These are phyloP conservation scores for Gisinianus flammeolus DNA, from an alignment of 2,888 invertebrate species.

Conservation along the genomic window DNA sequence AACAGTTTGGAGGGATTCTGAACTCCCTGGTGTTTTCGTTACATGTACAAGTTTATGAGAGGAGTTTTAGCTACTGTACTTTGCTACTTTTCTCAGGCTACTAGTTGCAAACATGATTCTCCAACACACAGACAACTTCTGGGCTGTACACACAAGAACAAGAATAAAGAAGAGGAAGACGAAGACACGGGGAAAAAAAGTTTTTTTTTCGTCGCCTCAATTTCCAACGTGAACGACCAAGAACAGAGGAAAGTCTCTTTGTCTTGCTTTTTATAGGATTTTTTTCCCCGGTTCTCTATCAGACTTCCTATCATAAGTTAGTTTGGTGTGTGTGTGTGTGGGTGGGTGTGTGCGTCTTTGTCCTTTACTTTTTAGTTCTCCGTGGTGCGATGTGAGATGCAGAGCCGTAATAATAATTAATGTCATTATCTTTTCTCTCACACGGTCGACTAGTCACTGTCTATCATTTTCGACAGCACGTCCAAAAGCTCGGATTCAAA, in stretches of 20 bases:
- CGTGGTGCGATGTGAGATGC: background rate
- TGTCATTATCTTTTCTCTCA: conserved; percentile 33
- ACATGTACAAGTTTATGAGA: too few relatives aligned
- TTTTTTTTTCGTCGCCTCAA: too few relatives aligned
- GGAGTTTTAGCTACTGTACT: too few relatives aligned
- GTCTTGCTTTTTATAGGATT: background rate
- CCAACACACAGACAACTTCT: too few relatives aligned
- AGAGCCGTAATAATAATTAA: conserved; percentile 25
- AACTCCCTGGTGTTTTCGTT: too few relatives aligned
- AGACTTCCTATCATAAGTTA: background rate
- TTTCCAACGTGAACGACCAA: too few relatives aligned
- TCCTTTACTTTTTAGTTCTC: background rate
- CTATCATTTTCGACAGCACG: conserved; percentile 24
- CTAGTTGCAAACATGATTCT: too few relatives aligned
- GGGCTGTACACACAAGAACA: too few relatives aligned
- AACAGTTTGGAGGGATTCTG: background rate
- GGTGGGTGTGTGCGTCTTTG: background rate
- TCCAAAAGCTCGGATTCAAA: background rate
- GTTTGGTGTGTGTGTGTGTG: background rate
- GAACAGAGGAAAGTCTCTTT: too few relatives aligned
- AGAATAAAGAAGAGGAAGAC: background rate
- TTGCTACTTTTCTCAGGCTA: too few relatives aligned
- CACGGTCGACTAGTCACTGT: conserved; percentile 29
- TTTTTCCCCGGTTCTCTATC: background rate
- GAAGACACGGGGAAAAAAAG: background rate